Base-by-base conservation (phyloP, 2,888 invertebrate species). In the Ptilodon capucinus region DNA sequence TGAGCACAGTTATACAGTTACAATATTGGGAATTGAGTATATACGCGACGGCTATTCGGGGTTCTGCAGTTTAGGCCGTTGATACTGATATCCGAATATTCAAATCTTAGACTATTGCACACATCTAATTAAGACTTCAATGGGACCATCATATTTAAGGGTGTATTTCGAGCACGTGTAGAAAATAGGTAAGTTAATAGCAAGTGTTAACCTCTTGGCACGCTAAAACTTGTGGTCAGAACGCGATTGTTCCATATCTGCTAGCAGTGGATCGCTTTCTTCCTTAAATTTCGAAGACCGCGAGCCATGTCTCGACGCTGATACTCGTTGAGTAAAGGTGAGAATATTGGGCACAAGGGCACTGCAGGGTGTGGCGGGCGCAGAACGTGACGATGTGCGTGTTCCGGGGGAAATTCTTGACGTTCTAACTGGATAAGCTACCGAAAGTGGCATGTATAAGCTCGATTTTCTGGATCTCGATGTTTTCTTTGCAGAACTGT, bases 341-440 rank as follows among this genome's bases (percentile, higher is more conserved):
- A 94, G 90, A 2, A 92, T 79, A 62, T 91, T 92, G 8, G 95
- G 94, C 13, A 94, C 94, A 44, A 94, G 86, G 86, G 93, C 93
- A 25, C 94, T 94, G 56, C 94, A 94, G 0, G 96, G 96, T 0
- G 96, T 96, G 2, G 95, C 95, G 0, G 96, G 96, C 0, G 96
- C 96, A 0, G 96, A 96, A 18, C 95, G 87, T 0, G 96, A 95
- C 6, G 95, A 88, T 89, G 94, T 94, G 36, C 94, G 91, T 50
- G 92, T 83, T 42, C 86, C 84, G 0, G 90, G 86, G 0, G 88
- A 85, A 47, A 82, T 75, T 56, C 86, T 74, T 1, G 85, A 73
- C 43, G 75, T 80, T 57, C 85, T 78, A 14, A 74, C 78, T 9
- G 79, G 77, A 46, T 81, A 83, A 44, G 74, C 89, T 66, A 67